Conservation (phyloP, 2,113 vertebrate genomes). For the Cathartes aura region DNA sequence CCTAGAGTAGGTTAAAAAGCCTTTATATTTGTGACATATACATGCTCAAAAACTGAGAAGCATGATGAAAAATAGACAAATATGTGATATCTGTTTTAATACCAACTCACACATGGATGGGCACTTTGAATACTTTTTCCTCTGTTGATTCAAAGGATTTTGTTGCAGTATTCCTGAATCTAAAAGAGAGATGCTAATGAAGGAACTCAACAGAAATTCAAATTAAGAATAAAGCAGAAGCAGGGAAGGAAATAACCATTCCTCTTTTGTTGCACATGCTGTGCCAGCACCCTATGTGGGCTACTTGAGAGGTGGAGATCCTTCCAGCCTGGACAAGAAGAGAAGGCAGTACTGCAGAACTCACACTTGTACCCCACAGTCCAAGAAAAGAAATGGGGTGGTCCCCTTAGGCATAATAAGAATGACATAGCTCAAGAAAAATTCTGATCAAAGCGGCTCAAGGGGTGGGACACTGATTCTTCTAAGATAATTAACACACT, state of each 20-base stretch:
- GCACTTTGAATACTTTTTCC: neutral
- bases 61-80: neutral
- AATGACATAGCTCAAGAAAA: neutral
- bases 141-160: neutral
- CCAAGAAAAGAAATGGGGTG: neutral
- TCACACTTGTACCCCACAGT: neutral
- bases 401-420: neutral
- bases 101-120: neutral
- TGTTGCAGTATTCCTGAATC: neutral
- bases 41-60: neutral
- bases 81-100: neutral
- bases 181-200: neutral
- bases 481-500: neutral
- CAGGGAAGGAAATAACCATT: neutral
- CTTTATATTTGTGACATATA: neutral
- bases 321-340: neutral
- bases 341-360: neutral
- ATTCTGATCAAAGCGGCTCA: neutral
- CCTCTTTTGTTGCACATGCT: neutral
- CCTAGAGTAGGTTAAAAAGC: neutral
- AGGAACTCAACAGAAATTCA: neutral
- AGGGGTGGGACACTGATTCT: neutral
- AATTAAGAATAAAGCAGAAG: neutral
- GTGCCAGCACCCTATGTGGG: fast-evolving
- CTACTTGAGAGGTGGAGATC: neutral